Conservation (phyloP, 2,113 vertebrate species). For the Prunella fulvescens region DNA sequence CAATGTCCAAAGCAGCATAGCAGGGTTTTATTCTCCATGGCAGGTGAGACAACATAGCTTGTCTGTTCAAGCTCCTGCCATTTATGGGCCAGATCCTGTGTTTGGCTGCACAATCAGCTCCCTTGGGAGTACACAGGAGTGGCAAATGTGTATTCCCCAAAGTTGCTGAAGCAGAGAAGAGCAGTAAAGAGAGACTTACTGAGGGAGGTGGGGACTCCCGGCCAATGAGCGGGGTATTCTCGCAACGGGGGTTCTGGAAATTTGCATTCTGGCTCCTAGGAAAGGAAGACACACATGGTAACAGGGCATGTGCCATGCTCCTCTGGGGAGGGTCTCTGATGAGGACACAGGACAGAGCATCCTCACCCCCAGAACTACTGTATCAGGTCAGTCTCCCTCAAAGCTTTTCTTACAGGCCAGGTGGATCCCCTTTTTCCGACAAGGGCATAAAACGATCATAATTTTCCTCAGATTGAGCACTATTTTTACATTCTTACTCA, state of each 20-base stretch:
- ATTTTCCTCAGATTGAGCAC: not conserved
- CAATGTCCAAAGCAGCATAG: not conserved
- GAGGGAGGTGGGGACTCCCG: slow-evolving; percentile 97
- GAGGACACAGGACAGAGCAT: not conserved
- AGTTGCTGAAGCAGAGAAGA: slow-evolving; percentile 57
- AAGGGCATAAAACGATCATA: not conserved
- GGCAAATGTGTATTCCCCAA: not conserved
- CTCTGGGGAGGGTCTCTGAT: not conserved
- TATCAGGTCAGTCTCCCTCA: not conserved
- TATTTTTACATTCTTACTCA: slow-evolving; percentile 18
- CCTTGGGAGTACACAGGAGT: not conserved
- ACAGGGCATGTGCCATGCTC: not conserved
- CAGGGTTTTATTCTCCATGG: not conserved
- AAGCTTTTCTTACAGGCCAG: not conserved
- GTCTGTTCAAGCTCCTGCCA: not conserved
- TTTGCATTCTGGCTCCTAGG: slow-evolving; percentile 96
- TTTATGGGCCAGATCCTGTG: slow-evolving; percentile 29
- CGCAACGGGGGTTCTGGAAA: slow-evolving; percentile 97
- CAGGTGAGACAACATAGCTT: not conserved
- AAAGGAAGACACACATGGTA: slow-evolving; percentile 53
- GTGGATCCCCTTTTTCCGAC: not conserved
- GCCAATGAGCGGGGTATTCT: slow-evolving; percentile 98
- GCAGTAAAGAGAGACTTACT: slow-evolving; percentile 81
- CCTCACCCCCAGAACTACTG: not conserved
- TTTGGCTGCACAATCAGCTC: not conserved